Evolutionary conservation across 2,113 vertebrate genomes (phyloP).

Genomic region (Malurus elegans): DNA sequence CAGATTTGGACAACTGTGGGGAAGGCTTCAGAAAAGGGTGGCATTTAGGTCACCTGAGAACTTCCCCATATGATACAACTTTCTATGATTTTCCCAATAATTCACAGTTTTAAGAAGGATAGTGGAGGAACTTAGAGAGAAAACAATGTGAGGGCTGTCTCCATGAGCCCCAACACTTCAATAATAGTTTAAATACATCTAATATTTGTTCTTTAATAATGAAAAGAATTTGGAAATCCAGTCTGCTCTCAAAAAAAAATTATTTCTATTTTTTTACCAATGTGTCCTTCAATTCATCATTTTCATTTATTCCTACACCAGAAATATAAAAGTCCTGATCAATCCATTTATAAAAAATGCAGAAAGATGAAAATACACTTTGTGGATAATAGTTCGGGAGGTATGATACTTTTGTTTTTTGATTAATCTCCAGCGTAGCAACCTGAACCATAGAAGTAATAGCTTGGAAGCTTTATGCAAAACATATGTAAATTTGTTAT

Average conservation of each 20-base stretch:
- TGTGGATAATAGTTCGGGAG: neutral
- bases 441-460: neutral
- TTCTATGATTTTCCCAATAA: neutral
- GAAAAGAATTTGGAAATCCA: neutral
- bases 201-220: neutral
- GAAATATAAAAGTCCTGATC: neutral
- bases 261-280: neutral
- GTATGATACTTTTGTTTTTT: neutral
- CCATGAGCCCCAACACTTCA: neutral
- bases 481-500: constrained; percentile 70
- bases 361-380: neutral
- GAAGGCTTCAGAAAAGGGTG: neutral
- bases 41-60: neutral
- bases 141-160: neutral
- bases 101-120: neutral
- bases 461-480: constrained; percentile 69
- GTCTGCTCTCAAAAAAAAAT: neutral
- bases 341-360: neutral
- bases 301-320: neutral
- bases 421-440: constrained; percentile 8
- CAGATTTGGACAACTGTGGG: neutral
- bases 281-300: neutral
- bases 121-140: neutral
- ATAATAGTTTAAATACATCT: neutral
- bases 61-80: neutral